Percentiles rank a stretch among this genome's conserved stretches.
Evolutionary conservation across 2,888 invertebrate species (phyloP).

Genomic region (Altica lythri): DNA sequence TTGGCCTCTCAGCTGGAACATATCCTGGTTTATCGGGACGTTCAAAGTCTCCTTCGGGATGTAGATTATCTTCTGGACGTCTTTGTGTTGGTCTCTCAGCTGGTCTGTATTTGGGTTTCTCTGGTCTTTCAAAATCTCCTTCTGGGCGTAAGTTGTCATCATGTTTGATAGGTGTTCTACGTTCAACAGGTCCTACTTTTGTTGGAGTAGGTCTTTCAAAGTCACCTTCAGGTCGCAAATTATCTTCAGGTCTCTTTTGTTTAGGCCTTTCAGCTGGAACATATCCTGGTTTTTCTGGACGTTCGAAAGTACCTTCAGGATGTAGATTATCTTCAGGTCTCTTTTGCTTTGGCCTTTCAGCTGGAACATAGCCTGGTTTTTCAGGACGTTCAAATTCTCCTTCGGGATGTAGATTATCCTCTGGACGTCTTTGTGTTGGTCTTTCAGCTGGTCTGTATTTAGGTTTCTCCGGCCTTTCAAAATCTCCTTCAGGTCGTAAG

Average conservation of each 20-base stretch:
- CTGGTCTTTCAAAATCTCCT: constrained; percentile 53
- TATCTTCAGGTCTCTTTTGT: constrained; percentile 60
- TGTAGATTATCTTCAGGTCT: constrained; percentile 54
- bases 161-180: constrained; percentile 52
- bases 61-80: constrained; percentile 59
- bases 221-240: constrained; percentile 57
- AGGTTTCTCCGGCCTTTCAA: constrained; percentile 57
- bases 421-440: constrained; percentile 56
- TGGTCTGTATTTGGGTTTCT: constrained; percentile 54
- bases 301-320: constrained; percentile 61
- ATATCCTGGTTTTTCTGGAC: constrained; percentile 55
- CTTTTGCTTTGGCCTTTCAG: constrained; percentile 52
- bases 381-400: constrained; percentile 57
- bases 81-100: constrained; percentile 58
- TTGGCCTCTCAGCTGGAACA: constrained; percentile 55
- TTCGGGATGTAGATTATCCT: constrained; percentile 60
- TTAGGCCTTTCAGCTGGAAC: constrained; percentile 56
- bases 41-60: constrained; percentile 57
- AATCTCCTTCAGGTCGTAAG: constrained; percentile 63
- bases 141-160: constrained; percentile 62
- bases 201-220: constrained; percentile 59
- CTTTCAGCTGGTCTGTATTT: constrained; percentile 56
- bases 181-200: constrained; percentile 57
- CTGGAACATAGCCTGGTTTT: constrained; percentile 46
- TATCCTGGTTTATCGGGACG: constrained; percentile 52